Evolutionary conservation across 2,113 vertebrate genomes (phyloP), one percentile per base, ranked within the genome.

Genomic region (Erpornis zantholeuca): DNA sequence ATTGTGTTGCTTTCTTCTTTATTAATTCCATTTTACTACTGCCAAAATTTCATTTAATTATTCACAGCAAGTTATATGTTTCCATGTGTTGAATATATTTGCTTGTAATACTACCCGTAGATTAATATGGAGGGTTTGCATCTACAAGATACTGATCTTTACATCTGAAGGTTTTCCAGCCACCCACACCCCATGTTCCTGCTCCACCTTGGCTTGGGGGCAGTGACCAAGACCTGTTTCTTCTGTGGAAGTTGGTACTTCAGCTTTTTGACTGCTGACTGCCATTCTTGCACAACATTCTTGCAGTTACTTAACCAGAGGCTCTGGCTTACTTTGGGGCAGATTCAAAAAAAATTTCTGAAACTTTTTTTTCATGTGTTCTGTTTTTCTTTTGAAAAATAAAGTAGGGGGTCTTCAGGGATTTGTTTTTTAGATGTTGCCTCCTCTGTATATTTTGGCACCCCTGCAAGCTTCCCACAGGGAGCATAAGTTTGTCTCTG

Each of bases 381-480:
- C 31, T 70, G 27, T 12, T 94, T 85, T 77, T 50, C 66, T 89
- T 95, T 82, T 76, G 71, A 81, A 92, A 66, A 77, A 18, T 79
- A 42, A 69, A 81, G 73, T 60, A 60, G 25, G 31, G 19, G 42
- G 33, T 83, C 83, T 63, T 70, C 5, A 12, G 35, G 59, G 64
- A 86, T 61, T 87, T 90, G 68, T 27, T 83, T 90, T 88, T 84
- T 38, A 56, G 63, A 47, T 72, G 69, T 79, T 94, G 47, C 20
- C 91, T 95, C 73, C 81, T 92, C 47, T 95, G 88, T 95, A 24
- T 94, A 9, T 94, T 86, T 96, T 96, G 90, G 93, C 92, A 61
- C 16, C 47, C 60, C 36, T 77, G 60, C 53, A 45, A 50, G 20
- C 31, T 88, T 95, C 91, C 84, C 40, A 38, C 44, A 28, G 79